phyloP scores from a whole-genome alignment of 35 echinoderm and acorn worm species.

The Diadema setosum region DNA sequence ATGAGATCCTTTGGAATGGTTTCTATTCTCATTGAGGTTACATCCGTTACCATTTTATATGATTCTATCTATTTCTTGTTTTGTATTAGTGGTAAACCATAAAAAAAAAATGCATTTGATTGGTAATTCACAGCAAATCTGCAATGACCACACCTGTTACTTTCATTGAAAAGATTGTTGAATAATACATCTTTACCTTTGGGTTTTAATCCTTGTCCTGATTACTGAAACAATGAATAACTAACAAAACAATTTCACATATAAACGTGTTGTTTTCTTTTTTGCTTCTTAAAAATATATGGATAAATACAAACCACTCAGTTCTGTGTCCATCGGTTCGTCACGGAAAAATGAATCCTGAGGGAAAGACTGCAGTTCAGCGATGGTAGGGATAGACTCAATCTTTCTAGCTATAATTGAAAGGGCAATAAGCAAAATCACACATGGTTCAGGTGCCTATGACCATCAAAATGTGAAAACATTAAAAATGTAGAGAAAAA shows the following conservation, averaged over 20 bases:
- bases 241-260: too few relatives aligned
- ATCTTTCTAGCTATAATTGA: background rate
- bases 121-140: too few relatives aligned
- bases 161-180: too few relatives aligned
- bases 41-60: background rate
- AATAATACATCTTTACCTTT: too few relatives aligned
- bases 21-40: background rate
- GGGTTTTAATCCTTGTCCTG: too few relatives aligned
- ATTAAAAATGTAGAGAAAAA: too few relatives aligned
- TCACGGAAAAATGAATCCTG: background rate
- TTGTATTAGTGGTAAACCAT: background rate
- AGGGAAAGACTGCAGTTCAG: background rate
- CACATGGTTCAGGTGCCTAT: too few relatives aligned
- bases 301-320: background rate
- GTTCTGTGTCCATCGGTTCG: background rate
- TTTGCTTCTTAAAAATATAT: background rate
- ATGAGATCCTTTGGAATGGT: background rate
- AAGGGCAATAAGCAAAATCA: background rate
- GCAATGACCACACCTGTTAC: too few relatives aligned
- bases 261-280: too few relatives aligned
- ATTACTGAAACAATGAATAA: too few relatives aligned
- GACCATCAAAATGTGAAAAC: too few relatives aligned
- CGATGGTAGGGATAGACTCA: background rate
- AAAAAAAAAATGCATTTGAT: too few relatives aligned
- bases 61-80: background rate